Evolutionary conservation across 1,140 invertebrate genomes (phyloP).

Genomic region (Lutraria rhynchaena): DNA sequence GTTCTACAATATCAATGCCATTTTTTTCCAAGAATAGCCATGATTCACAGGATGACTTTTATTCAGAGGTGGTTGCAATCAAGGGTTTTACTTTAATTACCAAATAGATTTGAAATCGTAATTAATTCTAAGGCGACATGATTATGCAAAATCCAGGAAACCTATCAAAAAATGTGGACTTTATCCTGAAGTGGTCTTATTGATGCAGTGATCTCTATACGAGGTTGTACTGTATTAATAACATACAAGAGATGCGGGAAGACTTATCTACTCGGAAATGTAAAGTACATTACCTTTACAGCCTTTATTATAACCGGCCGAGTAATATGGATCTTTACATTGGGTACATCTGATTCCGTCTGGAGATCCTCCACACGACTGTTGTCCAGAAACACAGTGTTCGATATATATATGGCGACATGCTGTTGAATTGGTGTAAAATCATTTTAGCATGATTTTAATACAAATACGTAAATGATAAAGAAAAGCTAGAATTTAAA

Average conservation of each 20-base stretch:
- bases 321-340: conserved; percentile 21
- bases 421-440: background rate
- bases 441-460: background rate
- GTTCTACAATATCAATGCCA: too few species aligned
- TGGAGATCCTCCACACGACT: background rate
- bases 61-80: too few species aligned
- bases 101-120: too few species aligned
- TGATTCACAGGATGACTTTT: too few species aligned
- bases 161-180: too few species aligned
- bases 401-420: background rate
- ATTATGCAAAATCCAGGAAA: too few species aligned
- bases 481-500: background rate
- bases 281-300: background rate
- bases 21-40: too few species aligned
- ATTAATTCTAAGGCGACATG: too few species aligned
- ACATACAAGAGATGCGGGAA: background rate
- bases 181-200: background rate
- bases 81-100: too few species aligned
- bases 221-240: background rate
- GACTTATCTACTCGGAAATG: background rate
- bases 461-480: too few species aligned
- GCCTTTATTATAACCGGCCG: conserved; percentile 8
- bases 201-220: background rate
- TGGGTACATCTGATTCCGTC: conserved; percentile 11
- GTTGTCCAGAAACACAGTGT: conserved; percentile 3